Percentiles rank a stretch among this genome's conserved stretches.
phyloP scores from a whole-genome alignment of 2,797 vertebrate genomes.

The Rhinatrema bivittatum region DNA sequence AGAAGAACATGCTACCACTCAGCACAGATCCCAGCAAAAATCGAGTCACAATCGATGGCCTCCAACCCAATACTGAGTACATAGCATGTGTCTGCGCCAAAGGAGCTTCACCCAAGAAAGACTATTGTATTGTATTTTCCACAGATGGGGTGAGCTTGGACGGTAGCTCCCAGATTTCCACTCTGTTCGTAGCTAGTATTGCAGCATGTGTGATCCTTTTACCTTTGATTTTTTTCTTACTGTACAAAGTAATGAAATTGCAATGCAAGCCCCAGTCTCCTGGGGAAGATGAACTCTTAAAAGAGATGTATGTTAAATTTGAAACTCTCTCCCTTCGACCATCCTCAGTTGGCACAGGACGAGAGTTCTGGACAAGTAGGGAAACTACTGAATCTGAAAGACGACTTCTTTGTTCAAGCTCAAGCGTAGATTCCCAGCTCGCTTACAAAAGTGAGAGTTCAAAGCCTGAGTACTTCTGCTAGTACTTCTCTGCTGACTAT shows the following conservation, averaged over 20 bases:
- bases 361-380: slow-evolving; percentile 78
- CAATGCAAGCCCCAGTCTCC: slow-evolving; percentile 49
- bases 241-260: slow-evolving; percentile 83
- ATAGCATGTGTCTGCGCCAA: slow-evolving; percentile 81
- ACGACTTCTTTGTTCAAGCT: slow-evolving; percentile 80
- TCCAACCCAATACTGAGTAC: slow-evolving; percentile 74
- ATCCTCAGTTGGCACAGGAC: slow-evolving; percentile 51
- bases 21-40: slow-evolving; percentile 68
- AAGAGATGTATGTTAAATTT: slow-evolving; percentile 91
- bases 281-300: slow-evolving; percentile 73
- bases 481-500: too few species aligned
- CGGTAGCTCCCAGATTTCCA: slow-evolving; percentile 39
- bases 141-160: slow-evolving; percentile 53
- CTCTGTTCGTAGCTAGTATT: slow-evolving; percentile 62
- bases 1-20: slow-evolving; percentile 71
- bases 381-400: slow-evolving; percentile 79
- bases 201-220: slow-evolving; percentile 66
- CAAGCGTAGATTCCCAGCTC: slow-evolving; percentile 84
- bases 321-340: slow-evolving; percentile 84
- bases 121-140: slow-evolving; percentile 83
- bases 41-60: slow-evolving; percentile 73
- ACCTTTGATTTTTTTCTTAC: slow-evolving; percentile 75
- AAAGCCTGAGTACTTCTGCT: slow-evolving; percentile 77
- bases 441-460: slow-evolving; percentile 80
- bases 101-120: slow-evolving; percentile 58